Percentiles rank a stretch among this genome's conserved stretches.
Evolutionary conservation across 2,113 vertebrate species (phyloP).

Genomic region (Pluvianellus socialis): DNA sequence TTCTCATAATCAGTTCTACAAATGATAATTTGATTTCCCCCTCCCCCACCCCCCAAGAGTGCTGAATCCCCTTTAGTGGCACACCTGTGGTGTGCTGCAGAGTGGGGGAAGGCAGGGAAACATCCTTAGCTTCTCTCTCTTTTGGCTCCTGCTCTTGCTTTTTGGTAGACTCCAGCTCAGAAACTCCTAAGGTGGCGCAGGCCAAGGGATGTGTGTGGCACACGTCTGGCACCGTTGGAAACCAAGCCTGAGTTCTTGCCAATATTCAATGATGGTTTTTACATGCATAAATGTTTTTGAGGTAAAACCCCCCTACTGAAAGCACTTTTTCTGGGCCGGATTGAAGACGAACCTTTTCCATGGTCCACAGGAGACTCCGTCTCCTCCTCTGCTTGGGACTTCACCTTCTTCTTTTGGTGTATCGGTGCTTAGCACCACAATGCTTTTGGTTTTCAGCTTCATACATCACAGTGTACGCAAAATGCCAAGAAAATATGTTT

Average conservation of each 20-base stretch:
- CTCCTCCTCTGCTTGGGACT: background rate
- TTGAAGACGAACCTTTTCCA: background rate
- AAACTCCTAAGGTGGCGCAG: background rate
- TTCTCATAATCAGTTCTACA: background rate
- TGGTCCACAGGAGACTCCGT: accelerated
- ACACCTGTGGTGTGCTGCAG: background rate
- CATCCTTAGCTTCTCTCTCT: background rate
- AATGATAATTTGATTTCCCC: background rate
- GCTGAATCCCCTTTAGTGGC: too few relatives aligned
- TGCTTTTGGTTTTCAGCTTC: background rate
- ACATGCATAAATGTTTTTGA: background rate
- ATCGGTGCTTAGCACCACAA: background rate
- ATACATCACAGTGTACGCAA: background rate
- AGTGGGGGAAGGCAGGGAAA: background rate
- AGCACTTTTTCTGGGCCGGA: background rate
- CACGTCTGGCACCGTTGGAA: background rate
- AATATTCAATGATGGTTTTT: background rate
- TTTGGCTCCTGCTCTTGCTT: background rate
- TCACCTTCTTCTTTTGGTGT: background rate
- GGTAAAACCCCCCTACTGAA: background rate
- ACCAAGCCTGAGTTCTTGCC: background rate
- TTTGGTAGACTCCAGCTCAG: background rate
- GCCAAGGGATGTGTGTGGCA: background rate
- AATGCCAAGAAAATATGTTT: background rate
- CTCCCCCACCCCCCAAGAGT: accelerated